Conservation (phyloP, 1,140 invertebrate species). For the Platyura marginata region DNA sequence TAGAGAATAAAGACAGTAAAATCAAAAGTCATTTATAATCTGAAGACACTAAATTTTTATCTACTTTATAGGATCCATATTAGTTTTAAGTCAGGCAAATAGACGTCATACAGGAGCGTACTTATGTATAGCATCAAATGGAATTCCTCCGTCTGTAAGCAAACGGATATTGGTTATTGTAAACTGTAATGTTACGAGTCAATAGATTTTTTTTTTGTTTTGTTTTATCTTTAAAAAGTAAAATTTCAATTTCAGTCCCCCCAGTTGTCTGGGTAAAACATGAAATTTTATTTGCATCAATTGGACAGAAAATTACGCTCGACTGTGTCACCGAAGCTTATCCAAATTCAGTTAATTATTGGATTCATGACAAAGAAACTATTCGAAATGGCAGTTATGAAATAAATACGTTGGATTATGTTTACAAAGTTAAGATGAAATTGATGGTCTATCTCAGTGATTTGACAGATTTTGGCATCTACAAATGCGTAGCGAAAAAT, state of each 20-base stretch:
- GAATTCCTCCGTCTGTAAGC: slow-evolving; percentile 61
- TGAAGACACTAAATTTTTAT: slow-evolving; percentile 8
- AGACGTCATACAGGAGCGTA: slow-evolving; percentile 27
- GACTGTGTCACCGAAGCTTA: slow-evolving; percentile 35
- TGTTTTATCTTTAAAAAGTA: background rate
- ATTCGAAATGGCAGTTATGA: slow-evolving; percentile 33
- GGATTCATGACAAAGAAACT: slow-evolving; percentile 25
- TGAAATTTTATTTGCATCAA: slow-evolving; percentile 32
- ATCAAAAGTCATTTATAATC: background rate
- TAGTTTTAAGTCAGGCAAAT: slow-evolving; percentile 23
- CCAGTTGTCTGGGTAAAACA: slow-evolving; percentile 36
- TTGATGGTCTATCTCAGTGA: slow-evolving; percentile 31
- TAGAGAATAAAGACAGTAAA: slow-evolving; percentile 5
- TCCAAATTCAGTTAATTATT: slow-evolving; percentile 35
- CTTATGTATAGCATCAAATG: slow-evolving; percentile 42
- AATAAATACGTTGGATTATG: slow-evolving; percentile 30
- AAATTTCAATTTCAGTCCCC: slow-evolving; percentile 23
- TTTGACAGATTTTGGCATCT: slow-evolving; percentile 34
- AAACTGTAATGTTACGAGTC: slow-evolving; percentile 42
- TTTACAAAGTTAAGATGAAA: slow-evolving; percentile 36
- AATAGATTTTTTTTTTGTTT: background rate
- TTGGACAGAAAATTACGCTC: slow-evolving; percentile 33
- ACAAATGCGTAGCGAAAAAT: slow-evolving; percentile 39
- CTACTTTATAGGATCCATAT: slow-evolving; percentile 22
- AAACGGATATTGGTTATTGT: slow-evolving; percentile 56